phyloP scores from a whole-genome alignment of 2,888 invertebrate genomes.

The Drosophila formosana region DNA sequence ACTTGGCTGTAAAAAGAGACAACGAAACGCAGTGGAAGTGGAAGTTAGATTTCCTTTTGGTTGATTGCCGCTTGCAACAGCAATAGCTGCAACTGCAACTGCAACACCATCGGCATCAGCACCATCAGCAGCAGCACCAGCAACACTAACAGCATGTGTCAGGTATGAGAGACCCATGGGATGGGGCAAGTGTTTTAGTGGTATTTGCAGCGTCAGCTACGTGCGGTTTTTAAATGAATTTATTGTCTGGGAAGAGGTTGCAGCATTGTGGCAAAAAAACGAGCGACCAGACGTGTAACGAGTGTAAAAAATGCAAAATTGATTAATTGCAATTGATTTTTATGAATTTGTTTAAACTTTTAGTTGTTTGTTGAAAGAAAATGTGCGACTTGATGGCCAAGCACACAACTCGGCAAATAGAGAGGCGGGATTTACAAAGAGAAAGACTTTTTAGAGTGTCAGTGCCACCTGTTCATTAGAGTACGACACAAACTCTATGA shows the following conservation, averaged over 20 bases:
- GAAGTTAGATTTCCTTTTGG: conserved; percentile 41
- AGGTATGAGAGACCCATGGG: conserved; percentile 23
- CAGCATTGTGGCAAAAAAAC: not conserved
- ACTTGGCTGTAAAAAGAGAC: conserved; percentile 32
- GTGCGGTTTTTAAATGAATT: conserved; percentile 47
- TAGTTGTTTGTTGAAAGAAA: conserved; percentile 18
- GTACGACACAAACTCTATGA: not conserved
- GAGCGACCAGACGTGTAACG: not conserved
- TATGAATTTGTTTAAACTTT: conserved; percentile 60
- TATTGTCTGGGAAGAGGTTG: conserved; percentile 14
- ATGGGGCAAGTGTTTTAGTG: conserved; percentile 31
- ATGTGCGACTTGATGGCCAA: conserved; percentile 13
- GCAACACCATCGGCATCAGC: conserved; percentile 3
- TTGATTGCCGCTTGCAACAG: conserved; percentile 27
- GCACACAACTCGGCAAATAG: not conserved
- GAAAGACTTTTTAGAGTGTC: conserved; percentile 12
- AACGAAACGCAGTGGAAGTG: conserved; percentile 28
- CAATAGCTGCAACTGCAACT: not conserved
- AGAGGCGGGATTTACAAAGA: conserved; percentile 5
- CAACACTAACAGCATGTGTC: conserved; percentile 19
- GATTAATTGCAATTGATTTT: conserved; percentile 70
- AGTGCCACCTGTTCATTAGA: conserved; percentile 24
- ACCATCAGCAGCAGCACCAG: not conserved
- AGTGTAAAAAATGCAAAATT: conserved; percentile 34
- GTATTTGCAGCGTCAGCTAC: conserved; percentile 37